phyloP scores from a whole-genome alignment of 1,140 invertebrate genomes.

The Drosophila hydei region DNA sequence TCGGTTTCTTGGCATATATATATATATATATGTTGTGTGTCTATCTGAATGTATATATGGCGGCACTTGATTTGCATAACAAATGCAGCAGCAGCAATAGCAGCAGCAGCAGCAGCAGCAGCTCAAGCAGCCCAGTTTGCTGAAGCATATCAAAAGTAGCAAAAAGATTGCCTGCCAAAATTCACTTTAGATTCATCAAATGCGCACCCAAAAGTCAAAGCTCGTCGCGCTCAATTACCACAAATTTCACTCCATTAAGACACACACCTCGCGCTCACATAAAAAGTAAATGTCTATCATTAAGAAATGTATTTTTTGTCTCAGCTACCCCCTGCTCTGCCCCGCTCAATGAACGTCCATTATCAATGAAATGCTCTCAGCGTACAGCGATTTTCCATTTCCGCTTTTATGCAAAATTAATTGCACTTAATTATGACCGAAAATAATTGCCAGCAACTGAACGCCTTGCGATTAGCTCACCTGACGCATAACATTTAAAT shows the following conservation, averaged over 20 bases:
- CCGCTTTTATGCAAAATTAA: constrained; percentile 77
- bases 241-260: constrained; percentile 80
- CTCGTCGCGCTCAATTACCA: constrained; percentile 76
- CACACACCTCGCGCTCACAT: constrained; percentile 71
- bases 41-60: constrained; percentile 47
- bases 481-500: constrained; percentile 26
- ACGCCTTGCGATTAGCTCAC: constrained; percentile 54
- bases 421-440: constrained; percentile 68
- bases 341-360: too few relatives aligned
- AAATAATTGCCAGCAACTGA: constrained; percentile 50
- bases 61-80: constrained; percentile 81
- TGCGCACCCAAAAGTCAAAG: constrained; percentile 68
- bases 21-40: constrained; percentile 21
- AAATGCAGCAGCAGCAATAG: constrained; percentile 62
- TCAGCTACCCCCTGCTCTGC: too few relatives aligned
- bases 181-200: constrained; percentile 73
- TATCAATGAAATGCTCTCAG: constrained; percentile 42
- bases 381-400: constrained; percentile 62
- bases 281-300: constrained; percentile 82
- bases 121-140: constrained; percentile 39
- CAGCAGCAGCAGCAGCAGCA: constrained; percentile 33
- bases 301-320: too few relatives aligned
- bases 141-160: constrained; percentile 48
- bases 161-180: constrained; percentile 48
- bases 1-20: constrained; percentile 53